Evolutionary conservation across 2,797 vertebrate genomes (phyloP).

Genomic region (Eurystomus glaucurus): DNA sequence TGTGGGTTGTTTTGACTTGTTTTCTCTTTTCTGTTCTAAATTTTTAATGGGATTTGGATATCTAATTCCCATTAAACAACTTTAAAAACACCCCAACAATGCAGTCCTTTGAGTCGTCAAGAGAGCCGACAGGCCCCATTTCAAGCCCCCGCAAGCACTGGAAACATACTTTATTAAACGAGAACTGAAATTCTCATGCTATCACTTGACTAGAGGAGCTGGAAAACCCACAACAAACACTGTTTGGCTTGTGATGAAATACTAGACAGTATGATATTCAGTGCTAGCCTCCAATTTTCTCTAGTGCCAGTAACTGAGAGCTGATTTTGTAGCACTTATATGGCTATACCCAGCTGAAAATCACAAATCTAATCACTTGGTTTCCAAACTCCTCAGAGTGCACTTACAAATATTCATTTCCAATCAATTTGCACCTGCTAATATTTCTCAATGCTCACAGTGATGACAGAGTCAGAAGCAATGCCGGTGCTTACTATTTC

Average conservation of each 20-base stretch:
- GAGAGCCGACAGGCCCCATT: not conserved
- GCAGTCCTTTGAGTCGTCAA: not conserved
- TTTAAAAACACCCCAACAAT: constrained; percentile 21
- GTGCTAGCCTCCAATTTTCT: constrained; percentile 23
- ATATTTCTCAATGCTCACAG: constrained; percentile 44
- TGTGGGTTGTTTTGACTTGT: constrained; percentile 9
- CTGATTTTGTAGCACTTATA: constrained; percentile 22
- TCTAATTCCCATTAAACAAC: constrained; percentile 18
- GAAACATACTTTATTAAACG: constrained; percentile 19
- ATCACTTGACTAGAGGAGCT: not conserved
- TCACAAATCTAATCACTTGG: constrained; percentile 48
- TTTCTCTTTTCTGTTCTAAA: constrained; percentile 21
- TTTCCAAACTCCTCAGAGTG: constrained; percentile 46
- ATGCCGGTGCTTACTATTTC: not conserved
- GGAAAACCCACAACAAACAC: constrained; percentile 1
- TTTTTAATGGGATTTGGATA: constrained; percentile 50
- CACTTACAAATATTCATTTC: constrained; percentile 62
- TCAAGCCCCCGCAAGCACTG: not conserved
- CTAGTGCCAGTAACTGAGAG: constrained; percentile 5
- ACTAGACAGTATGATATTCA: constrained; percentile 18
- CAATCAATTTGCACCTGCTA: constrained; percentile 67
- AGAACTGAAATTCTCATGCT: constrained; percentile 33
- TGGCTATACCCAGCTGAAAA: constrained; percentile 39
- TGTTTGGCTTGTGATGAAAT: constrained; percentile 12
- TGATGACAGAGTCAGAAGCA: constrained; percentile 37